phyloP scores from a whole-genome alignment of 64 coral and sea anemone species.

The Astreopora myriophthalma region DNA sequence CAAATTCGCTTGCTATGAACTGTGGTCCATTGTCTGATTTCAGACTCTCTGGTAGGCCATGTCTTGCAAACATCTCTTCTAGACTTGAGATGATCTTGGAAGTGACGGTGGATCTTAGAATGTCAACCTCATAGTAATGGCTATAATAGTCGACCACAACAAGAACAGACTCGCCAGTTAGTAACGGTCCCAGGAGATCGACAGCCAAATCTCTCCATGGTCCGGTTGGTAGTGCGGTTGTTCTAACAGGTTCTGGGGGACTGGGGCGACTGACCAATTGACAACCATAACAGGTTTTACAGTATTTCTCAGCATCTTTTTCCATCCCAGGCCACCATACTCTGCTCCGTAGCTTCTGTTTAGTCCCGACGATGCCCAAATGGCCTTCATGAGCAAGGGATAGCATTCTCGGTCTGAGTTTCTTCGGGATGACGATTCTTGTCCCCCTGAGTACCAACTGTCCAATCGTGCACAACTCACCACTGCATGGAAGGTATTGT shows the following conservation, averaged over 20 bases:
- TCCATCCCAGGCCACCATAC: no score
- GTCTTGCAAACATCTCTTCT: constrained; percentile 41
- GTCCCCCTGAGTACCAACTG: background rate
- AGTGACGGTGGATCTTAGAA: constrained; percentile 12
- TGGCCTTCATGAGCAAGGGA: constrained; percentile 18
- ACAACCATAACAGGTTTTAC: constrained; percentile 11
- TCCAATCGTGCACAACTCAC: background rate
- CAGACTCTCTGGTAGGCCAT: constrained; percentile 33
- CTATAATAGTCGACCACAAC: no score
- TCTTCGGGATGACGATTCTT: background rate
- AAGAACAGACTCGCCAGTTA: constrained; percentile 25
- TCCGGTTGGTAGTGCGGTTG: background rate
- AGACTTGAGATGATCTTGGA: constrained; percentile 10
- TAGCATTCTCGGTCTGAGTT: background rate
- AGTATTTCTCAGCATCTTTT: background rate
- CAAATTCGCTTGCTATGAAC: constrained; percentile 1
- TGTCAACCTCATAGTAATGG: constrained; percentile 28
- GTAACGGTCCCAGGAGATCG: constrained; percentile 31
- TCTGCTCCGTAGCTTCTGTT: no score
- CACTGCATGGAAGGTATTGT: background rate
- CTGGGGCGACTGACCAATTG: background rate
- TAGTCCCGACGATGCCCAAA: constrained; percentile 8
- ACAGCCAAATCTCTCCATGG: constrained; percentile 14
- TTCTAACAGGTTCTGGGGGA: background rate
- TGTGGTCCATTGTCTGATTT: constrained; percentile 36